Base-by-base conservation (phyloP, 1,140 invertebrate species). In the Ostrea denselamellosa region DNA sequence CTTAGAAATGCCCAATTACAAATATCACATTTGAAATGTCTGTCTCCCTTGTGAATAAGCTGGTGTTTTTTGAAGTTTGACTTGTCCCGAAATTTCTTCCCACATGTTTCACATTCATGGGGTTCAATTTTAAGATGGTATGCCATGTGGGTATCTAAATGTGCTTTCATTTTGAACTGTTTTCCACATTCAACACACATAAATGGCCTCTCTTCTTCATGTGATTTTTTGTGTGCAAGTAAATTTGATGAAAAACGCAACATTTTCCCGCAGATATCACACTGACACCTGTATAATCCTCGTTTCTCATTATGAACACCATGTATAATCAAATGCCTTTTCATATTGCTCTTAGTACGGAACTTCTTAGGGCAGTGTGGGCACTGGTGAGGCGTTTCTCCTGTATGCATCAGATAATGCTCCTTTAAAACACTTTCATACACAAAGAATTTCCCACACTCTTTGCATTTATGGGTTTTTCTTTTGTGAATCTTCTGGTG, bases 1-100 rank as follows among this genome's bases (percentile, higher is more conserved):
- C 86, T 87, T 3, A 87, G 56, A 65, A 87, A 87, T 34, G 28
- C 19, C 51, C 83, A n/a, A 51, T 65, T 56, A 83, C 86, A 87
- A 25, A 52, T 34, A 2, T 83, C 34, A 83, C 86, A 87, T 65
- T 83, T 58, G n/a, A 87, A 87, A 52, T 25, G 58, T 25, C 10
- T 87, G 19, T 83, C 52, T n/a, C 77, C 86, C 54, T 83, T 52
- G 62, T 87, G 86, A 82, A 87, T 83, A 22, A 53, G 77, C 7
- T 65, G 52, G 25, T 87, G 86, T 65, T 82, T 54, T 52, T 52
- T 28, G 12, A 62, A 82, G 51, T 87, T 87, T 58, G 77, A 87
- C n/a, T 82, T 52, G 22, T 81, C 58, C 14, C 53, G 51, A 65
- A 87, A 87, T 22, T 56, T 51, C 44, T 83, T 87, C 12, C 77